Conservation (phyloP, 2,797 vertebrate genomes). For the Enteromius unitaeniatus region DNA sequence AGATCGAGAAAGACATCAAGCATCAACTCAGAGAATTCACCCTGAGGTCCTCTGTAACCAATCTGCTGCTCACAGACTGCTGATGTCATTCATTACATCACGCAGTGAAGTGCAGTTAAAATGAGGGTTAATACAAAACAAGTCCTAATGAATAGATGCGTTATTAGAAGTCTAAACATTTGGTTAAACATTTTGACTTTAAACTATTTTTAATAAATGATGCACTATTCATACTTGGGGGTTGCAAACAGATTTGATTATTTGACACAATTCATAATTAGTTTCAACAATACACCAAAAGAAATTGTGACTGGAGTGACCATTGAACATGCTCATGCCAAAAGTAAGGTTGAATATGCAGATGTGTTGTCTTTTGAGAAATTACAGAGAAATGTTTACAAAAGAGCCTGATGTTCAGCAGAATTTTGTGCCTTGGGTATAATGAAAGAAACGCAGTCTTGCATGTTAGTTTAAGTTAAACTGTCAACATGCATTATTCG, state of each 20-base stretch:
- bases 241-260: neutral
- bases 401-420: neutral
- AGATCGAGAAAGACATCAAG: constrained; percentile 25
- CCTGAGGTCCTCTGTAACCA: constrained; percentile 8
- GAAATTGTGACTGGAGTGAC: neutral
- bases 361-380: neutral
- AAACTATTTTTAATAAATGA: neutral
- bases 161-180: neutral
- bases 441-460: neutral
- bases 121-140: neutral
- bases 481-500: neutral
- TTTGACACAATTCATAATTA: neutral
- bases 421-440: neutral
- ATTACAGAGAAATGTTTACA: neutral
- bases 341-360: neutral
- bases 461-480: neutral
- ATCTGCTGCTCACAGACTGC: constrained; percentile 44
- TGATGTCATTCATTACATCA: neutral
- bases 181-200: no score
- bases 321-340: neutral
- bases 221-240: neutral
- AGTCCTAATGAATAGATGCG: neutral
- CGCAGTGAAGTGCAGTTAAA: neutral
- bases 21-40: neutral
- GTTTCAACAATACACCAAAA: neutral